Conservation (phyloP, 2,113 vertebrate genomes). For the Limanda limanda region DNA sequence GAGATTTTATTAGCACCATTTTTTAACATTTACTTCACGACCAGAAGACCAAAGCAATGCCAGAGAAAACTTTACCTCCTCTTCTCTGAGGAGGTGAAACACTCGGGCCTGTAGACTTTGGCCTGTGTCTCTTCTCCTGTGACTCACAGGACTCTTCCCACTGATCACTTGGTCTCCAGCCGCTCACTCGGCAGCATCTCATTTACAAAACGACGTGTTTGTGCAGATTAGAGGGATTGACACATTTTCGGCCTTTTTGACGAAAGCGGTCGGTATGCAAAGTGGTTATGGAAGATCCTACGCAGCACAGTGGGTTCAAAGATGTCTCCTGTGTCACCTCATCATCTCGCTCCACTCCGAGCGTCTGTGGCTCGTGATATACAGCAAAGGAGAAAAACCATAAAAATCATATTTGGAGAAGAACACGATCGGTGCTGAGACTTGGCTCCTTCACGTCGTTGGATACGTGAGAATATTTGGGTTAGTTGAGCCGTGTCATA, state of each 20-base stretch:
- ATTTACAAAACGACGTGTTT: slow-evolving; percentile 10
- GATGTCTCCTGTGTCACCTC: slow-evolving; percentile 9
- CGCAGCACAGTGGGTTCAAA: slow-evolving; percentile 22
- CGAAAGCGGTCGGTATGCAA: neutral
- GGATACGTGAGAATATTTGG: slow-evolving; percentile 30
- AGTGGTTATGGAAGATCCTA: neutral
- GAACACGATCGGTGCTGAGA: slow-evolving; percentile 3
- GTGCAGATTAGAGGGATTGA: neutral
- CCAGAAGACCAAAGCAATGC: neutral
- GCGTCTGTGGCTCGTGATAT: slow-evolving; percentile 8
- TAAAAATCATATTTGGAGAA: slow-evolving; percentile 23
- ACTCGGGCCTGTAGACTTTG: slow-evolving; percentile 15
- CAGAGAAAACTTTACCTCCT: neutral
- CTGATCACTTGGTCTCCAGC: slow-evolving; percentile 20
- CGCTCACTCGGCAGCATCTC: slow-evolving; percentile 28
- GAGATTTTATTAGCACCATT: neutral
- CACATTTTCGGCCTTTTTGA: neutral
- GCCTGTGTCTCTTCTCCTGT: neutral
- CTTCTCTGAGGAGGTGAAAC: slow-evolving; percentile 30
- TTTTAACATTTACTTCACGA: neutral
- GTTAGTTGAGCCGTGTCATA: slow-evolving; percentile 10
- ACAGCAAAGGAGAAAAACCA: slow-evolving; percentile 2
- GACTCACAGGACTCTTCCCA: slow-evolving; percentile 55
- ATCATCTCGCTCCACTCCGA: neutral
- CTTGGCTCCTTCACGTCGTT: slow-evolving; percentile 1